Conservation (phyloP, 2,797 vertebrate genomes). For the Botia kubotai region DNA sequence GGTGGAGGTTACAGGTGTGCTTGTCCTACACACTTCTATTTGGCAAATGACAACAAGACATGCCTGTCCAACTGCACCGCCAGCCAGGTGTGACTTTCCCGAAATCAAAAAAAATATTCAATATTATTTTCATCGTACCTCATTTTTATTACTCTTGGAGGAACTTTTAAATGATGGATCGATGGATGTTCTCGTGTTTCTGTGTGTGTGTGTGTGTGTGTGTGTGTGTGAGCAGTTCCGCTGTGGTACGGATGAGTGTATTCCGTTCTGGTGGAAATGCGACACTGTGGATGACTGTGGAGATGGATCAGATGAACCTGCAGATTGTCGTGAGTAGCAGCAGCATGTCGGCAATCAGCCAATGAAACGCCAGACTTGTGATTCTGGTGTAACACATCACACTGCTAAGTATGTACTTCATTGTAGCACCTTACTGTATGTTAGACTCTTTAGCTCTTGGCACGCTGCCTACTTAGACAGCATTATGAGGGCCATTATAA, state of each 20-base stretch:
- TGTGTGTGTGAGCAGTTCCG: constrained; percentile 82
- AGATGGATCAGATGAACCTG: constrained; percentile 94
- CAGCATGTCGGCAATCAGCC: not conserved
- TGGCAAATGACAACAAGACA: constrained; percentile 89
- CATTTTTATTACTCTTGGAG: not conserved
- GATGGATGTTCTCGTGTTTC: not conserved
- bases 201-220: constrained; percentile 1
- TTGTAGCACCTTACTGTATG: not conserved
- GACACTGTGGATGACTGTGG: constrained; percentile 98
- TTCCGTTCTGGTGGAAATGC: constrained; percentile 99
- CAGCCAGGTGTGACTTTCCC: constrained; percentile 84
- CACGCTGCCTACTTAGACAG: not conserved
- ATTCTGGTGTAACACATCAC: not conserved
- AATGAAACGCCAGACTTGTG: not conserved
- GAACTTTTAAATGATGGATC: not conserved
- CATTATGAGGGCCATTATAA: not conserved
- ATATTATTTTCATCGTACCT: not conserved
- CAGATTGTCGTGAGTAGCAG: constrained; percentile 90
- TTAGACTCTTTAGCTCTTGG: not conserved
- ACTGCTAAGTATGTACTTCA: not conserved
- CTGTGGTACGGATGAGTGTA: constrained; percentile 97
- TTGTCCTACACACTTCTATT: constrained; percentile 96
- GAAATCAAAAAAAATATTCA: too few relatives aligned
- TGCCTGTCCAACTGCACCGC: constrained; percentile 97
- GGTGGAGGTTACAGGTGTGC: constrained; percentile 86